Evolutionary conservation across 2,888 invertebrate genomes (phyloP), one percentile per base, ranked within the genome.

Genomic region (Linhomoeus sp.): DNA sequence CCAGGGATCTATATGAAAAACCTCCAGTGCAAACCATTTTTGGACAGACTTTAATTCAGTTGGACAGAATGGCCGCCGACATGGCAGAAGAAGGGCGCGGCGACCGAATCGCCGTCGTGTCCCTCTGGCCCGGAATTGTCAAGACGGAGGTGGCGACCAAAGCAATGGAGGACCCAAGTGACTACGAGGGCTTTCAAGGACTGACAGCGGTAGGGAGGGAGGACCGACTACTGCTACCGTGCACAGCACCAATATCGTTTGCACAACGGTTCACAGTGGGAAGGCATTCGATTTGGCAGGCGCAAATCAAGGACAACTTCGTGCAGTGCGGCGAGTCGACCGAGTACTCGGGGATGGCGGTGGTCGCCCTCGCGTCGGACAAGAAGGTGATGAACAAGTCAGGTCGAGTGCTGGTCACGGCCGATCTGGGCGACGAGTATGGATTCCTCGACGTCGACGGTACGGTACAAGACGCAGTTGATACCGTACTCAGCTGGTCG

Each of bases 51-150:
- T n/a, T n/a, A n/a, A n/a, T n/a, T n/a, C 50, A 66, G 57, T 56
- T 58, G 43, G 70, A 70, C 51, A 55, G 70, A 24, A 66, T 70
- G 69, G 65, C 70, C 0, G 65, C 62, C 1, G 70, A 70, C 52
- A 67, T 67, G 53, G 68, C 61, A 1, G 37, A 57, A 19, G 70
- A 70, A 48, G 55, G 70, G 35, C 51, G 53, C 39, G 59, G 62
- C 36, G 53, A 64, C 41, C 58, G 62, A 42, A 65, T 71, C 9
- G 59, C 66, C 7, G 61, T 54, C 38, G 55, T 70, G 3, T 66
- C 65, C 41, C 54, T 70, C 3, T 70, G 68, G 67, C 70, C 70
- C 0, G 70, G 69, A 36, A 57, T 65, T 14, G 69, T 68, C 0
- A 53, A 55, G 20, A 70, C 70, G 1, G 70, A 70, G 50, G 45